phyloP scores from a whole-genome alignment of 2,797 vertebrate genomes.

The Percopsis omiscomaycus region DNA sequence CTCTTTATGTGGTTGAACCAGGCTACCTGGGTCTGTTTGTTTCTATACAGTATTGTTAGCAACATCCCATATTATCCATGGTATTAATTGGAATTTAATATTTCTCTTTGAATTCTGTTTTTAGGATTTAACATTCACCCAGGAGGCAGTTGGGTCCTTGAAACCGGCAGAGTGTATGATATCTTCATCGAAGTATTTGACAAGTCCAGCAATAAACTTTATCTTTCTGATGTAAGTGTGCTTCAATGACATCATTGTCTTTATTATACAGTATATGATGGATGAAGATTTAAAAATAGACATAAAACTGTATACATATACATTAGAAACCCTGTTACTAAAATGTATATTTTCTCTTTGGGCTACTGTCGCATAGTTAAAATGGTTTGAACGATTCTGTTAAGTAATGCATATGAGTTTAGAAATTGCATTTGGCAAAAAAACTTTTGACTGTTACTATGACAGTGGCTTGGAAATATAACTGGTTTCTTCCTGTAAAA shows the following conservation, averaged over 20 bases:
- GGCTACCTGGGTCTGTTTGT: constrained; percentile 88
- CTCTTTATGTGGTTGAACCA: constrained; percentile 89
- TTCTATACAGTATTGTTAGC: neutral
- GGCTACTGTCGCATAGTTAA: too few species aligned
- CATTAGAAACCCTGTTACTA: too few species aligned
- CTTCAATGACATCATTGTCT: neutral
- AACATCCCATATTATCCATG: neutral
- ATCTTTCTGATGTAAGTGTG: constrained; percentile 89
- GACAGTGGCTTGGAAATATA: too few species aligned
- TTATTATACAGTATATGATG: neutral
- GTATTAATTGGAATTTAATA: constrained; percentile 16
- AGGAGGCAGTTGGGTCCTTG: constrained; percentile 93
- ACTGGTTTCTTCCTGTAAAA: neutral
- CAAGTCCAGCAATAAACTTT: constrained; percentile 89
- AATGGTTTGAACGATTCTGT: too few species aligned
- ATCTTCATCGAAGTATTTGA: constrained; percentile 90
- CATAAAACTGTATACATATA: too few species aligned
- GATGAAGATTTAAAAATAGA: too few species aligned
- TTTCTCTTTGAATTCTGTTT: neutral
- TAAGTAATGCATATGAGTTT: too few species aligned
- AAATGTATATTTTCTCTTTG: too few species aligned
- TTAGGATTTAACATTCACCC: constrained; percentile 90
- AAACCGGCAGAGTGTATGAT: constrained; percentile 84
- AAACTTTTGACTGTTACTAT: too few species aligned
- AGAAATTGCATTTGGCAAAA: too few species aligned